Evolutionary conservation across 1,140 invertebrate genomes (phyloP), one percentile per base, ranked within the genome.

Genomic region (Lepidurus apus): DNA sequence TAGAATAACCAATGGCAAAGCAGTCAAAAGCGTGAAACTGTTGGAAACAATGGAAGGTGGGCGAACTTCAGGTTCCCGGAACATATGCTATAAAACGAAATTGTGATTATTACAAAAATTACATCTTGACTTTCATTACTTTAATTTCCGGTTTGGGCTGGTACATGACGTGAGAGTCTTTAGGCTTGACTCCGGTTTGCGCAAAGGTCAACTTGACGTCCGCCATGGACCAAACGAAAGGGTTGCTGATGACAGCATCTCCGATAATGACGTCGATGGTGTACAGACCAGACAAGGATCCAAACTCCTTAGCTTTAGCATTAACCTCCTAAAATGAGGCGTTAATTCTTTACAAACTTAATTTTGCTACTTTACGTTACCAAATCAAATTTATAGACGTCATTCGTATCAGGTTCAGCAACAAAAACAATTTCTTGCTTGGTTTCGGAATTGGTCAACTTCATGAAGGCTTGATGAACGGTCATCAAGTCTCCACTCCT

Each of bases 381-480:
- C 88, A 97, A 88, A 83, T 98, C 95, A 81, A 98, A 93, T 86
- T 94, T 95, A 83, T 98, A 97, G n/a, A 91, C 87, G 81, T 92
- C 90, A 80, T 87, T 87, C 74, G 88, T 87, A 83, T 97, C 96
- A n/a, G 91, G 89, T 84, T 98, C 96, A 17, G 95, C 94, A 42
- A 98, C 92, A 84, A 96, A 98, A 81, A 97, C 91, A 43, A 97
- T 93, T 87, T 98, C 96, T 80, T 91, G 89, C 24, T 90, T 88
- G 0, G 87, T 89, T 75, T 89, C 87, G 21, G 86, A 84, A 82
- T 92, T 86, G 1, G 86, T 87, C 26, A 99, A 88, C 26, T 93
- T 89, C 6, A 98, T 90, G 86, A 98, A 98, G 0, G 95, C 93
- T 87, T 98, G 96, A 85, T 98, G 97, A 43, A 95, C 93, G 47